Percentiles rank a stretch among this genome's conserved stretches.
These are phyloP conservation scores for Aphaenogaster rudis DNA, from an alignment of 1,140 invertebrate species.

Conservation along the genomic window DNA sequence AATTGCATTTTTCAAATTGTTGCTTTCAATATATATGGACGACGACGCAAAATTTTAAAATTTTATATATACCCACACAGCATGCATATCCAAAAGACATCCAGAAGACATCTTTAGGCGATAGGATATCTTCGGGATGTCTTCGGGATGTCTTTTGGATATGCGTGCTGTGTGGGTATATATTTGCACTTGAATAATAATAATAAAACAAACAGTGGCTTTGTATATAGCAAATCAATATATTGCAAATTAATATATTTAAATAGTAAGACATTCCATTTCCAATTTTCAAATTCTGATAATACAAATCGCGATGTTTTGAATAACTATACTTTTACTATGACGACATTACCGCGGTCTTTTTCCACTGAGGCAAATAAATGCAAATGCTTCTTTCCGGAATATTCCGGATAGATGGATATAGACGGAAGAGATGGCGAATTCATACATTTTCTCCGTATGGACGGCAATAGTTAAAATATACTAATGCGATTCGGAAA, in stretches of 20 bases:
- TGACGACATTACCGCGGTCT: not conserved
- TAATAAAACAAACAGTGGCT: not conserved
- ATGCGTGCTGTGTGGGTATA: too few species aligned
- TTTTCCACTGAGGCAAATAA: not conserved
- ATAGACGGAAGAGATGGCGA: not conserved
- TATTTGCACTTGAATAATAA: not conserved
- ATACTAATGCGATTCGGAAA: constrained; percentile 60
- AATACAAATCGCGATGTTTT: not conserved
- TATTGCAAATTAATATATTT: not conserved
- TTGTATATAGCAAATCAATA: not conserved
- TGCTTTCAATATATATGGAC: not conserved
- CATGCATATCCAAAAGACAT: too few species aligned
- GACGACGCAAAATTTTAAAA: not conserved
- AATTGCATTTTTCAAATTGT: not conserved
- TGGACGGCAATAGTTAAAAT: constrained; percentile 42
- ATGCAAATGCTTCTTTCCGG: constrained; percentile 6
- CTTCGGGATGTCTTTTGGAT: too few species aligned
- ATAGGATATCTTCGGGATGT: too few species aligned
- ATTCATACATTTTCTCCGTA: constrained; percentile 29
- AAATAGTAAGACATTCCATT: not conserved
- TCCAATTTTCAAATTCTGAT: not conserved
- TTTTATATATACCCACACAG: not conserved
- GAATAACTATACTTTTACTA: constrained; percentile 5
- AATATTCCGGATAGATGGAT: not conserved
- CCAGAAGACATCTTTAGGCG: too few species aligned